Conservation (phyloP, 2,797 vertebrate genomes). For the Molossus molossus region DNA sequence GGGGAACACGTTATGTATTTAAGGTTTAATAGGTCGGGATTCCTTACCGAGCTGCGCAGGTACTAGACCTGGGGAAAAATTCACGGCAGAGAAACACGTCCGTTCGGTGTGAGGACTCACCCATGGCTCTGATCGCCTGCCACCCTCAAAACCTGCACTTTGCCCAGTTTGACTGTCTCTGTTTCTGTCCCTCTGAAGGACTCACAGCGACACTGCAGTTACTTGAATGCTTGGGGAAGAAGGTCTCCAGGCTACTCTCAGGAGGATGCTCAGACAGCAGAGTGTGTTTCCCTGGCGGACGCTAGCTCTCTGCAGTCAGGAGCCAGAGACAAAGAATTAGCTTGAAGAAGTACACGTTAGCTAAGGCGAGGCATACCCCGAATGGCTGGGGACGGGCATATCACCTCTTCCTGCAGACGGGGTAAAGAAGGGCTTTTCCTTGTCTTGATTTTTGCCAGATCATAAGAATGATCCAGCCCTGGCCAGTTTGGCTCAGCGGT, state of each 20-base stretch:
- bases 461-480: background rate
- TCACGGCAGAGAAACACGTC: slow-evolving; percentile 9
- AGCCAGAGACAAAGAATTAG: background rate
- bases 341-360: background rate
- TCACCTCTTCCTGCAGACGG: background rate
- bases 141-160: background rate
- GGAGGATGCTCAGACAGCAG: background rate
- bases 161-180: background rate
- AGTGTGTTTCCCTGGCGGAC: background rate
- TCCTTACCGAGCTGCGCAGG: slow-evolving; percentile 24
- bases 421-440: background rate
- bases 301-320: background rate
- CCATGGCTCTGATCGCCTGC: background rate
- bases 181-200: background rate
- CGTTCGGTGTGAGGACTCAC: background rate
- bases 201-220: background rate
- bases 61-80: background rate
- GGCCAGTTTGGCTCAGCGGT: no score
- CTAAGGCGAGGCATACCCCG: background rate
- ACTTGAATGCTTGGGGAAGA: background rate
- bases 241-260: background rate
- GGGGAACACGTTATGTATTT: background rate
- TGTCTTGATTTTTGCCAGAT: background rate
- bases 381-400: background rate
- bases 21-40: background rate